Evolutionary conservation across 2,797 vertebrate genomes (phyloP).

Genomic region (Valencia hispanica): DNA sequence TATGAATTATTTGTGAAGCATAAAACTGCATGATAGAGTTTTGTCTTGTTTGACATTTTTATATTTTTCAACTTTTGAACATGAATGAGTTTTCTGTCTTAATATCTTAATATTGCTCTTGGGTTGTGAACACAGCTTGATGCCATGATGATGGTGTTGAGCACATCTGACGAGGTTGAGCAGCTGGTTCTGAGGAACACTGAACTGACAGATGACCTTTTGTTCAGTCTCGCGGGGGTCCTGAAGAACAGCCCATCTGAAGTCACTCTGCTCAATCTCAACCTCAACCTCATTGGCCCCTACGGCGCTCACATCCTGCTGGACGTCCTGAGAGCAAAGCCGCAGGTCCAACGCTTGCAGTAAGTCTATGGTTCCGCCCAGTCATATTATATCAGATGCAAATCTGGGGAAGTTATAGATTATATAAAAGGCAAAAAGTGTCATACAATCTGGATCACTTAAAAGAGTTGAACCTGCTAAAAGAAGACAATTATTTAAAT

Average conservation of each 20-base stretch:
- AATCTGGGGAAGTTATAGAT: background rate
- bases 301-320: constrained; percentile 79
- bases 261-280: constrained; percentile 85
- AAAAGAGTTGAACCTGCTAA: background rate
- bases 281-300: constrained; percentile 85
- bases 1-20: constrained; percentile 8
- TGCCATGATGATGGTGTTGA: constrained; percentile 79
- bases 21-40: background rate
- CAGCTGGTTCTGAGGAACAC: constrained; percentile 87
- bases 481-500: constrained; percentile 13
- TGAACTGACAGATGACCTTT: constrained; percentile 81
- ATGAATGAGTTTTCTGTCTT: background rate
- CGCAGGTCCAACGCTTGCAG: constrained; percentile 80
- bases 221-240: constrained; percentile 71
- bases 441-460: background rate
- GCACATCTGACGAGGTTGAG: constrained; percentile 80
- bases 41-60: constrained; percentile 4
- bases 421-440: background rate
- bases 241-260: constrained; percentile 79
- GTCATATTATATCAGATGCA: background rate
- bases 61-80: constrained; percentile 11
- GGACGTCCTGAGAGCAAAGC: constrained; percentile 79
- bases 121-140: constrained; percentile 70
- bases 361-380: constrained; percentile 60
- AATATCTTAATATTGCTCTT: background rate